phyloP scores from a whole-genome alignment of 2,113 vertebrate genomes.

The Proteles cristata region DNA sequence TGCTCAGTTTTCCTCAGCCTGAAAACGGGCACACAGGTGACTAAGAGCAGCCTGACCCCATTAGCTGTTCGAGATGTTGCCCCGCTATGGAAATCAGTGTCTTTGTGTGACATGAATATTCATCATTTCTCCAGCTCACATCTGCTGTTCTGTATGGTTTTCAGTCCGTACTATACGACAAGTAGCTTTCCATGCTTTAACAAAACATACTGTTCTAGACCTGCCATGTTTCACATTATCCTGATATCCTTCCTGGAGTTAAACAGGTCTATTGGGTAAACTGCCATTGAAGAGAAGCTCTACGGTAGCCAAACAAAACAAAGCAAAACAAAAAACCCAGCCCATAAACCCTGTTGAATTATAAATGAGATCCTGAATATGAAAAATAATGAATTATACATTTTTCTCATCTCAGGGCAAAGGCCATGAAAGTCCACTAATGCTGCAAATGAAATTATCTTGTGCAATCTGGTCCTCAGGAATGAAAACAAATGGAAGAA shows the following conservation, averaged over 20 bases:
- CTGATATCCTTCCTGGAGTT: background rate
- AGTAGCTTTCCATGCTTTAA: background rate
- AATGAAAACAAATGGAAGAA: background rate
- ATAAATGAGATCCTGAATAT: background rate
- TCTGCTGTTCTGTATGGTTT: background rate
- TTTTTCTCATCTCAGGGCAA: conserved; percentile 10
- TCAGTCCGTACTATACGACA: background rate
- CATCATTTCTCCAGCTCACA: background rate
- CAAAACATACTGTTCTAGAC: background rate
- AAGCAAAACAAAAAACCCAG: too few species aligned
- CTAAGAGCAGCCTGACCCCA: too few species aligned
- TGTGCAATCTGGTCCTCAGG: background rate
- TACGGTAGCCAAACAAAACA: background rate
- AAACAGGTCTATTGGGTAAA: background rate
- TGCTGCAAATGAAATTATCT: background rate
- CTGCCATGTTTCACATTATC: background rate
- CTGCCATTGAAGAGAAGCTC: background rate
- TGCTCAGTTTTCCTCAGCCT: background rate
- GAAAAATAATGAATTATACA: background rate
- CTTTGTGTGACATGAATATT: background rate
- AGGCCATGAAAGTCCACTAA: background rate
- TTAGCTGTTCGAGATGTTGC: background rate
- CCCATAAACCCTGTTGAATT: background rate
- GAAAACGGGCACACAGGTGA: background rate
- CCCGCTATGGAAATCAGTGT: background rate